These are phyloP conservation scores for Microhierax caerulescens DNA, from an alignment of 2,797 vertebrate genomes.

Conservation along the genomic window DNA sequence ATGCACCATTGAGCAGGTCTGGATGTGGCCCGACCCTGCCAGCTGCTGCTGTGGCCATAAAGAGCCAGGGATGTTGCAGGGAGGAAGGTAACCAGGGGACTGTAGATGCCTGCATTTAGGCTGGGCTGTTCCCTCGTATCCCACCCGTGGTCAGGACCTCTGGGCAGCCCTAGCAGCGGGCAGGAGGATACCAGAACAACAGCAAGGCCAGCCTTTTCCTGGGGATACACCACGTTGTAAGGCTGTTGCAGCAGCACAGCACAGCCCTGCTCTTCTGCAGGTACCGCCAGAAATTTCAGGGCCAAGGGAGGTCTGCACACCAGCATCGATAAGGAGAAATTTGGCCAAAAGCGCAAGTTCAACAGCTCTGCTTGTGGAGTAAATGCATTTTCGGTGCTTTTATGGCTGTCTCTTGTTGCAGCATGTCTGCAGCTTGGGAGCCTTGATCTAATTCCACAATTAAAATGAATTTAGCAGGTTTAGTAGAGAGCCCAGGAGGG, in stretches of 20 bases:
- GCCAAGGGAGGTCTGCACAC: background rate
- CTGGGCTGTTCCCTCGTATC: background rate
- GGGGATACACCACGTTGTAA: background rate
- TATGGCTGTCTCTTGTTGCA: background rate
- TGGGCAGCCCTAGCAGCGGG: background rate
- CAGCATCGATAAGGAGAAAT: background rate
- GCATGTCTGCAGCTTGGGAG: background rate
- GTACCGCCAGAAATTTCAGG: background rate
- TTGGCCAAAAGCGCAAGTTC: background rate
- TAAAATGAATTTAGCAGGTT: background rate
- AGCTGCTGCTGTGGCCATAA: background rate
- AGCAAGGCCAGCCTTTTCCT: background rate
- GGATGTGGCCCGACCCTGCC: background rate
- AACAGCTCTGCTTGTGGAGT: background rate
- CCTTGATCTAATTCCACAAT: background rate
- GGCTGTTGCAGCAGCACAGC: background rate
- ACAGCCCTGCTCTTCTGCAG: background rate
- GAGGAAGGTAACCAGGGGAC: background rate
- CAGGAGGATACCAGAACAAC: background rate
- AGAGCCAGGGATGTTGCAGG: background rate
- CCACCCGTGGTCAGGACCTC: background rate
- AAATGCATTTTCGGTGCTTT: background rate
- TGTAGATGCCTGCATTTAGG: background rate
- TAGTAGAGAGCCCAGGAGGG: background rate
- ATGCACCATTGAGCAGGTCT: rapidly evolving